Base-by-base conservation (phyloP, 2,113 vertebrate species). In the Dasyurus viverrinus region DNA sequence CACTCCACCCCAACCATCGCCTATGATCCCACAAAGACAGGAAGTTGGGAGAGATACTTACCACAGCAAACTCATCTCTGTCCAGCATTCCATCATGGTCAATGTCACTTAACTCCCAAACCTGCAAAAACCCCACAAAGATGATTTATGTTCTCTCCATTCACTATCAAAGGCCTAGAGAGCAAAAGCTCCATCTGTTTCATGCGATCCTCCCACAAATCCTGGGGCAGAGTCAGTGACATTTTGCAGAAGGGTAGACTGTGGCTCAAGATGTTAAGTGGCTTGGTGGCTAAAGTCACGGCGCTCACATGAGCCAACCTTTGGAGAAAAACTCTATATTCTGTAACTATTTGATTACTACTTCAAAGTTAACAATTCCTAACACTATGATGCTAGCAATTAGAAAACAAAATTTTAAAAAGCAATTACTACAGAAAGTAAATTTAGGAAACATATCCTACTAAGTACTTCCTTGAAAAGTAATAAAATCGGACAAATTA, bases 61-160 rank as follows among this genome's bases (percentile, higher is more conserved):
- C 99, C 99, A 99, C 99, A 97, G 99, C 99, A 99, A 99, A 99
- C 95, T 99, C 99, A 98, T 99, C 99, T 98, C 98, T 99, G 98
- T 99, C 99, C 98, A 99, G 98, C 99, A 99, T 99, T 97, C 99
- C 99, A 98, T 99, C 99, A 92, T 98, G 99, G 98, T 99, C 99
- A 95, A 99, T 99, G 97, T 99, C 99, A 98, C 99, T 99, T 96
- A 99, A 98, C 95, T 99, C 99, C 99, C 99, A 99, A 96, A 99
- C 99, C 99, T 99, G 48, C 48, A 97, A 46, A 98, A 95, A 22
- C 68, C 68, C 68, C 68, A 68, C 60, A 92, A 97, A 96, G 97
- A 98, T 24, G 46, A 97, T 93, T 91, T 95, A 92, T 54, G 12
- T 53, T 94, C 19, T 94, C 94, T 92, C 89, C 95, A 47, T 95